Percentiles rank a stretch among this genome's conserved stretches.
These are phyloP conservation scores for Noctuana brunneofusca DNA, from an alignment of 2,888 invertebrate species.

Conservation along the genomic window DNA sequence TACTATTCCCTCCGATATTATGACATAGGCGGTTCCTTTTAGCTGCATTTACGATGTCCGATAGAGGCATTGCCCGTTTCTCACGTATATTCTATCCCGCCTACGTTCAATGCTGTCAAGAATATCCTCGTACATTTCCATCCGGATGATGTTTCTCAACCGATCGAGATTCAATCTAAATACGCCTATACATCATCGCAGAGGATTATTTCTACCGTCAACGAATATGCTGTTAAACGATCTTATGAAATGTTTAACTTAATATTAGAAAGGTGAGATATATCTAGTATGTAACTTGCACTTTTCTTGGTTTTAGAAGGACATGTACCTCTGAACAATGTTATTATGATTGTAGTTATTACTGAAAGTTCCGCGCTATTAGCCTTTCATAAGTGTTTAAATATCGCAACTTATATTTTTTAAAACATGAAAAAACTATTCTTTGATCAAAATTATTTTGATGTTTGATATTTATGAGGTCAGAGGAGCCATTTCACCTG, in stretches of 20 bases:
- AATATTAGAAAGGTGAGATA: not conserved
- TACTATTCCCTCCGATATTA: constrained; percentile 23
- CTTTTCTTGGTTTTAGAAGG: too few species aligned
- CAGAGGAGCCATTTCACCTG: too few species aligned
- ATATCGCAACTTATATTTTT: too few species aligned
- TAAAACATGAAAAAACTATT: too few species aligned
- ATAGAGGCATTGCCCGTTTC: constrained; percentile 32
- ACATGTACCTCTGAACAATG: too few species aligned
- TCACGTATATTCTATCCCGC: constrained; percentile 31
- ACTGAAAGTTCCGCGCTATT: too few species aligned
- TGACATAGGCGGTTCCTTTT: constrained; percentile 29
- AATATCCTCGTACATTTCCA: constrained; percentile 38
- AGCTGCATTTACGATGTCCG: constrained; percentile 29
- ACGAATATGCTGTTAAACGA: constrained; percentile 1
- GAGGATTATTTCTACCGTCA: not conserved
- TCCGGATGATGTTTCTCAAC: constrained; percentile 37
- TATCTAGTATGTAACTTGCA: too few species aligned
- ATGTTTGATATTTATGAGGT: too few species aligned
- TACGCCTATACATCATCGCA: constrained; percentile 45
- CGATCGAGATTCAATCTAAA: constrained; percentile 43
- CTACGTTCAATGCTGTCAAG: constrained; percentile 32
- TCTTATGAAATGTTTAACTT: too few species aligned
- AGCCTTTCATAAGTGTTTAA: too few species aligned
- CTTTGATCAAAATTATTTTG: too few species aligned
- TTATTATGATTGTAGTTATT: too few species aligned